phyloP scores from a whole-genome alignment of 1,140 invertebrate species.

The Drosophila grimshawi region DNA sequence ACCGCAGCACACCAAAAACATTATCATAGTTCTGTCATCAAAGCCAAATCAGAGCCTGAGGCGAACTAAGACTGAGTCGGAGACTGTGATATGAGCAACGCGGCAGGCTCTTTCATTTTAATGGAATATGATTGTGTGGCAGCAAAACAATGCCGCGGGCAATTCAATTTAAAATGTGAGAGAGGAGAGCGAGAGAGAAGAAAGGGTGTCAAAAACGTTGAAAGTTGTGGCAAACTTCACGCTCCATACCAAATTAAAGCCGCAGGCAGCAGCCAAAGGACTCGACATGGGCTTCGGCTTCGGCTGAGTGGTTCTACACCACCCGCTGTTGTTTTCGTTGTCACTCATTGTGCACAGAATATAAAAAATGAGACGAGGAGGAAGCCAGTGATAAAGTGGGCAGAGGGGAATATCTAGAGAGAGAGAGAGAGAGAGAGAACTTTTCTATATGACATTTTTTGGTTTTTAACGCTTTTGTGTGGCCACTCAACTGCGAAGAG shows the following conservation, averaged over 20 bases:
- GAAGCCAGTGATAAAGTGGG: conserved; percentile 17
- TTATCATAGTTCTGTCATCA: conserved; percentile 74
- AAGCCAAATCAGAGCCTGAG: conserved; percentile 51
- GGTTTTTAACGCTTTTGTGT: conserved; percentile 74
- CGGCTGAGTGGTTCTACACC: conserved; percentile 65
- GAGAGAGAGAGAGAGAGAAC: conserved; percentile 22
- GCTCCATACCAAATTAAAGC: conserved; percentile 77
- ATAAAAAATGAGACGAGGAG: conserved; percentile 6
- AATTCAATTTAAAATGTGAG: conserved; percentile 80
- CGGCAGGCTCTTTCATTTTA: conserved; percentile 48
- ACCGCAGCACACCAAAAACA: conserved; percentile 68
- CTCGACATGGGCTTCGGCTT: background rate
- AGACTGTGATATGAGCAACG: conserved; percentile 75
- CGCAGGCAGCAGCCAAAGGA: conserved; percentile 52
- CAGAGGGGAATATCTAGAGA: conserved; percentile 7
- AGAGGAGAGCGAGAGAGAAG: conserved; percentile 6
- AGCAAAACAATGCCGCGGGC: conserved; percentile 83
- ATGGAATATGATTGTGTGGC: conserved; percentile 82
- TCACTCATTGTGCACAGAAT: conserved; percentile 75
- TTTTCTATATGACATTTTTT: conserved; percentile 79
- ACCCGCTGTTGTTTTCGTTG: conserved; percentile 81
- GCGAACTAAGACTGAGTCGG: conserved; percentile 5
- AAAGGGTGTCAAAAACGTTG: conserved; percentile 54
- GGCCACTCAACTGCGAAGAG: conserved; percentile 83
- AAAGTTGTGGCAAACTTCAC: conserved; percentile 79